Evolutionary conservation across 2,797 vertebrate species (phyloP).

Genomic region (Acrossocheilus fasciatus): DNA sequence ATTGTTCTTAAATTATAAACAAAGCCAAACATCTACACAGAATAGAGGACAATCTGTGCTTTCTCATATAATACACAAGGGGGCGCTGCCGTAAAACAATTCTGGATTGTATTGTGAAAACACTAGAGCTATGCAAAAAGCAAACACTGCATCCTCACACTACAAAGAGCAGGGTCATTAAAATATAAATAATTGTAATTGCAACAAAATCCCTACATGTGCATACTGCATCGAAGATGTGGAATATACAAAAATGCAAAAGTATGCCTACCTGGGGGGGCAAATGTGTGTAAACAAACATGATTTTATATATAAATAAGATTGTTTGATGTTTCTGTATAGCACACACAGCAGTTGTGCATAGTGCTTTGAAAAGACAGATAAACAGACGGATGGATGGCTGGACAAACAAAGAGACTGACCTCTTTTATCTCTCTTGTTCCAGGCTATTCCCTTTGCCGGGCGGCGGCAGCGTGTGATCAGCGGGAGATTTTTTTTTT

Average conservation of each 20-base stretch:
- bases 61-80: conserved; percentile 34
- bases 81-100: conserved; percentile 44
- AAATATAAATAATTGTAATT: neutral
- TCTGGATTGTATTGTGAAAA: neutral
- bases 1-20: neutral
- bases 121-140: neutral
- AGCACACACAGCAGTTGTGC: conserved; percentile 20
- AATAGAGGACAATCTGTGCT: neutral
- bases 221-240: neutral
- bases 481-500: conserved; percentile 24
- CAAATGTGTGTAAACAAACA: conserved; percentile 22
- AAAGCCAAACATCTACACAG: neutral
- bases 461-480: conserved; percentile 35
- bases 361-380: conserved; percentile 33
- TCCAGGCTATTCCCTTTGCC: conserved; percentile 35
- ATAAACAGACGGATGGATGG: conserved; percentile 31
- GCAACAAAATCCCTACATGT: neutral
- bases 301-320: conserved; percentile 5
- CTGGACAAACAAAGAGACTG: conserved; percentile 33
- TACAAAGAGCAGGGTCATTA: neutral
- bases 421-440: conserved; percentile 43
- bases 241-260: neutral
- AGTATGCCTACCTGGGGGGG: neutral
- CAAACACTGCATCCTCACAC: neutral
- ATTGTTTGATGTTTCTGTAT: conserved; percentile 34